Evolutionary conservation across 2,888 invertebrate species (phyloP).

Genomic region (Trypoxylon attenuatum): DNA sequence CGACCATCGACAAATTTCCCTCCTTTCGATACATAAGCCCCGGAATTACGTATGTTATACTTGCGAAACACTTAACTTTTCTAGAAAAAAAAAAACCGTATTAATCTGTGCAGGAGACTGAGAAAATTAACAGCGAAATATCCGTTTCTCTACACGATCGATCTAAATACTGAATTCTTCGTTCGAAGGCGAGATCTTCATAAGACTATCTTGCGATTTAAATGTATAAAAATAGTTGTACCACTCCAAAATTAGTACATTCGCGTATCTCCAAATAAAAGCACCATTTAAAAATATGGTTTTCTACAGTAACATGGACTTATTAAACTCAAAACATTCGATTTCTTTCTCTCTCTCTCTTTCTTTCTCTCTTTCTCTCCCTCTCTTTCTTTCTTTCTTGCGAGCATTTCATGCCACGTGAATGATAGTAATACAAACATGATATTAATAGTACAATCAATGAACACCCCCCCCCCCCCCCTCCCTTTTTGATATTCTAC

Average conservation of each 20-base stretch:
- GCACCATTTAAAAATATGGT: constrained; percentile 26
- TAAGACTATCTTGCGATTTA: constrained; percentile 20
- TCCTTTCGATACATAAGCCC: constrained; percentile 14
- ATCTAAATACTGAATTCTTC: constrained; percentile 29
- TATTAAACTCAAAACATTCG: constrained; percentile 13
- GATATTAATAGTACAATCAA: no score
- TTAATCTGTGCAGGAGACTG: constrained; percentile 10
- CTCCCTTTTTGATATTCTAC: no score
- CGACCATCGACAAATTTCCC: constrained; percentile 5
- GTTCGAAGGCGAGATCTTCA: constrained; percentile 15
- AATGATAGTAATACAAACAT: no score
- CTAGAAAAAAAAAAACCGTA: constrained; percentile 13
- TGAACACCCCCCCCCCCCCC: no score
- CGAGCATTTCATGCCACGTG: no score
- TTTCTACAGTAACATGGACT: constrained; percentile 3
- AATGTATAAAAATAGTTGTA: constrained; percentile 34
- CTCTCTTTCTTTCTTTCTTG: no score
- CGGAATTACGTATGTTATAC: constrained; percentile 27
- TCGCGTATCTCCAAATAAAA: constrained; percentile 25
- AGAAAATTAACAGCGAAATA: constrained; percentile 27
- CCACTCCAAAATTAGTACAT: constrained; percentile 22
- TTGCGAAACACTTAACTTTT: constrained; percentile 14
- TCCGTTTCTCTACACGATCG: constrained; percentile 15
- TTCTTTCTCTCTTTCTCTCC: no score
- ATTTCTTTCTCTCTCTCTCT: no score